Percentiles rank a stretch among this genome's conserved stretches.
These are phyloP conservation scores for Diploptera punctata DNA, from an alignment of 2,888 invertebrate species.

Conservation along the genomic window DNA sequence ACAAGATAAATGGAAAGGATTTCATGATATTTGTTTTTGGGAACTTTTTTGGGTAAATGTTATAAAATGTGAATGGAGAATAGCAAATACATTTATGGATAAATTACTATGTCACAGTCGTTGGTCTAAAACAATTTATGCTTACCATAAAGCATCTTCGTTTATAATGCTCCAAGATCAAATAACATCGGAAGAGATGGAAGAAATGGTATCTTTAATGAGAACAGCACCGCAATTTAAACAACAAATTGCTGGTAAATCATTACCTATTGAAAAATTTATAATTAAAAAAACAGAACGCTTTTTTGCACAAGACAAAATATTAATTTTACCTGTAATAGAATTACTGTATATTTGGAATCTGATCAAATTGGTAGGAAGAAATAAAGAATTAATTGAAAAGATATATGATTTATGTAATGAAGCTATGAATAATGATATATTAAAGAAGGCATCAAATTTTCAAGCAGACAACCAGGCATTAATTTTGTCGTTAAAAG, in stretches of 20 bases:
- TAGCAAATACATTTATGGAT: constrained; percentile 74
- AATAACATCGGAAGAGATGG: constrained; percentile 58
- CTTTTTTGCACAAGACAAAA: constrained; percentile 75
- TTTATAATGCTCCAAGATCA: constrained; percentile 73
- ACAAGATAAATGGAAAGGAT: constrained; percentile 86
- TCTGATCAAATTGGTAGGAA: constrained; percentile 81
- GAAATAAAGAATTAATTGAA: constrained; percentile 68
- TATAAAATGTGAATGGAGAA: constrained; percentile 75
- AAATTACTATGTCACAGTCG: constrained; percentile 77
- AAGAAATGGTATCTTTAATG: constrained; percentile 69
- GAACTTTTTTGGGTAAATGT: constrained; percentile 90
- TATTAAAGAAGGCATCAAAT: constrained; percentile 50
- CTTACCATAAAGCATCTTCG: constrained; percentile 86
- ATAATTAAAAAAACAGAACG: constrained; percentile 82
- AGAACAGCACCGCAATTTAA: constrained; percentile 81
- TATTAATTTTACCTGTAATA: constrained; percentile 79
- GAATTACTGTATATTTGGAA: constrained; percentile 95
- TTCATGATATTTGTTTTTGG: constrained; percentile 94
- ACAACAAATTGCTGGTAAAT: constrained; percentile 94
- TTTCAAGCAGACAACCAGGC: constrained; percentile 76
- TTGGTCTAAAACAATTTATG: constrained; percentile 93
- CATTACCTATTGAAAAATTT: constrained; percentile 96
- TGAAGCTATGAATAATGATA: constrained; percentile 53
- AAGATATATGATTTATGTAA: constrained; percentile 69
- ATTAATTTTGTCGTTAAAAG: constrained; percentile 78